Percentiles rank a stretch among this genome's conserved stretches.
Evolutionary conservation across 2,113 vertebrate genomes (phyloP).

Genomic region (Muscicapa adusta): DNA sequence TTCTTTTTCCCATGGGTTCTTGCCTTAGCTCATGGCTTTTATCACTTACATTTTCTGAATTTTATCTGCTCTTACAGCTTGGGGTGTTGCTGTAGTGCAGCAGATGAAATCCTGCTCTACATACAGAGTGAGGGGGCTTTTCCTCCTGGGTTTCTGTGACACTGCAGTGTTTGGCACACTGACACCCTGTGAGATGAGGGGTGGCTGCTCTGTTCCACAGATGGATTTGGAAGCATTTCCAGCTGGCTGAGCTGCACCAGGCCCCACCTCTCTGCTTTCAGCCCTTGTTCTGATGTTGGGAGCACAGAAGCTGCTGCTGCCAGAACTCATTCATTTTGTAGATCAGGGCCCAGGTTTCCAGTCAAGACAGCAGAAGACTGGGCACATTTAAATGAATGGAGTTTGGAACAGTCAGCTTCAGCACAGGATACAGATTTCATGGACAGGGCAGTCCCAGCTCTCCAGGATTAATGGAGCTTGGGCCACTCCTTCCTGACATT

Average conservation of each 20-base stretch:
- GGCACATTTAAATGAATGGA: rapidly evolving
- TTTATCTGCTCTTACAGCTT: background rate
- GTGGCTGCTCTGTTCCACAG: background rate
- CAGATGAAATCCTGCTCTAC: background rate
- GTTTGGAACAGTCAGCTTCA: background rate
- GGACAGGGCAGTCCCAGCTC: background rate
- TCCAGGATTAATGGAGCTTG: no score
- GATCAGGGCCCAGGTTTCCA: background rate
- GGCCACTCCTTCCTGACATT: background rate
- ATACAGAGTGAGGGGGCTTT: background rate
- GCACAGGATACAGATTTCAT: background rate
- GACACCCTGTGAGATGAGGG: background rate
- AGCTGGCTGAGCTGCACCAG: background rate
- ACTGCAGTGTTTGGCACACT: background rate
- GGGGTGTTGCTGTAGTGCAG: background rate
- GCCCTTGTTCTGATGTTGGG: rapidly evolving
- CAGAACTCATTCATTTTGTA: background rate
- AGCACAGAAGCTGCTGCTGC: background rate
- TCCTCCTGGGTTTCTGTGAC: background rate
- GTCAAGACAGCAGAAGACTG: background rate
- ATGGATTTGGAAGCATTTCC: background rate
- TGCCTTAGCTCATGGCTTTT: background rate
- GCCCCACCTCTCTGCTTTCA: background rate
- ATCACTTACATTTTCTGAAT: background rate
- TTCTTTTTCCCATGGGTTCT: rapidly evolving